Evolutionary conservation across 2,888 invertebrate genomes (phyloP).

Genomic region (Lottia gigantea): DNA sequence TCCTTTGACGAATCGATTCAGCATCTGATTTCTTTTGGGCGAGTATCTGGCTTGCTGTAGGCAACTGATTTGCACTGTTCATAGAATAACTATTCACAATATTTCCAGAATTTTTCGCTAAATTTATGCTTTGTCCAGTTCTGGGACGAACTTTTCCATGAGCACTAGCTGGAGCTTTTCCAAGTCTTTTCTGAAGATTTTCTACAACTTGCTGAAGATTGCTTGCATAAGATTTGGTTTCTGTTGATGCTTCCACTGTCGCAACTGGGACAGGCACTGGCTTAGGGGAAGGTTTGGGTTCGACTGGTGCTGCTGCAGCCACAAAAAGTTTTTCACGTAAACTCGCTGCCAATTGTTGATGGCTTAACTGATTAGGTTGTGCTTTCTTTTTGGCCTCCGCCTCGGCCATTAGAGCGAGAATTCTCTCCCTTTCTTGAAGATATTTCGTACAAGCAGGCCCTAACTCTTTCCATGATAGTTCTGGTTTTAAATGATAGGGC

Average conservation of each 20-base stretch:
- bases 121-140: background rate
- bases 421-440: constrained; percentile 30
- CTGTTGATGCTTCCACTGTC: background rate
- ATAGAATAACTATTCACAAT: background rate
- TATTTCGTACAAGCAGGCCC: constrained; percentile 48
- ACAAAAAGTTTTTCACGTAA: background rate
- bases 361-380: background rate
- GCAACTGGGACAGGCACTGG: background rate
- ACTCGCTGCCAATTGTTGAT: background rate
- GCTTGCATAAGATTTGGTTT: background rate
- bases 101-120: background rate
- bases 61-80: constrained; percentile 1
- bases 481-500: constrained; percentile 54
- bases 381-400: constrained; percentile 7
- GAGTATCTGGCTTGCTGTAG: background rate
- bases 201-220: constrained; percentile 1
- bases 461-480: constrained; percentile 44
- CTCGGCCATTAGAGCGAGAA: background rate
- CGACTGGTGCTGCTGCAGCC: background rate
- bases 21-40: background rate
- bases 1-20: background rate
- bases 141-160: background rate
- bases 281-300: background rate
- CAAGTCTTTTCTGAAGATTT: constrained; percentile 1
- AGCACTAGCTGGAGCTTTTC: background rate